Conservation (phyloP, 2,797 vertebrate species). For the Aselliscus stoliczkanus region DNA sequence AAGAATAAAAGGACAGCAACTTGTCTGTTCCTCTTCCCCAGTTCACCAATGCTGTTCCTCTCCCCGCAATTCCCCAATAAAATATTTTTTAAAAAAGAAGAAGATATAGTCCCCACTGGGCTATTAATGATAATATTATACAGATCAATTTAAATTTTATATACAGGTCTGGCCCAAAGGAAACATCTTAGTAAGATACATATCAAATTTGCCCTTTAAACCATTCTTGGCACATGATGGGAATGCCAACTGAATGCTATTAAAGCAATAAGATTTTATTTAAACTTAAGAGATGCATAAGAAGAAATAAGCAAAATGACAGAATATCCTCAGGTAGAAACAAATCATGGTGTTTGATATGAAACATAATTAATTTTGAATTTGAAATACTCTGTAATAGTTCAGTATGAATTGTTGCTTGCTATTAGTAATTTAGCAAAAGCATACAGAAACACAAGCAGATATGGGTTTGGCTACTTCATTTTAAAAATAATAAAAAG, state of each 20-base stretch:
- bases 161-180: background rate
- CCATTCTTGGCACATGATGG: background rate
- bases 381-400: background rate
- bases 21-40: too few relatives aligned
- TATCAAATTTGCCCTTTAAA: background rate
- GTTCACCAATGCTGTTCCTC: too few relatives aligned
- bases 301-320: background rate
- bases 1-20: too few relatives aligned
- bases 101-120: too few relatives aligned
- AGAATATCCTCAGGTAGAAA: background rate
- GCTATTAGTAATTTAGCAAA: background rate
- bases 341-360: background rate
- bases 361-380: background rate
- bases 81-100: too few relatives aligned
- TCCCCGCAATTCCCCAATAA: too few relatives aligned
- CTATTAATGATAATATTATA: background rate
- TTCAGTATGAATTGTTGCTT: background rate
- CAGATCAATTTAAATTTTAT: background rate
- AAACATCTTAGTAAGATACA: background rate
- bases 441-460: background rate
- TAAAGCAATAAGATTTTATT: background rate
- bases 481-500: background rate
- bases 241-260: background rate
- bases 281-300: background rate
- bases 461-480: background rate